A percentile compares a stretch with the other conserved stretches of the same genome.
Conservation (phyloP, 1,140 invertebrate genomes). For the Bombus ignitus region DNA sequence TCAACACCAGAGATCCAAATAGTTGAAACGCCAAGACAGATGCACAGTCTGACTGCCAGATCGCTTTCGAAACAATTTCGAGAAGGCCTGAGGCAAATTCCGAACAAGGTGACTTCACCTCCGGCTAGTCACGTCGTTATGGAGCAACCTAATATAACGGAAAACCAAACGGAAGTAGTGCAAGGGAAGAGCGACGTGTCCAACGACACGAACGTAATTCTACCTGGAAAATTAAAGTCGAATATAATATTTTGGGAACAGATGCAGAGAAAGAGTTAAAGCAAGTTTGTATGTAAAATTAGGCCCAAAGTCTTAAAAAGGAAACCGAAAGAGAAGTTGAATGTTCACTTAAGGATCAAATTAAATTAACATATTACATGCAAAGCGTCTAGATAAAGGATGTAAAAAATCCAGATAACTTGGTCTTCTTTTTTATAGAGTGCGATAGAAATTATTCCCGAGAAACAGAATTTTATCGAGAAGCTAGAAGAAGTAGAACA, state of each 20-base stretch:
- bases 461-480: background rate
- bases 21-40: slow-evolving; percentile 82
- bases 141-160: slow-evolving; percentile 52
- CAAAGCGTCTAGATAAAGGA: background rate
- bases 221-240: slow-evolving; percentile 74
- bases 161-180: slow-evolving; percentile 56
- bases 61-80: slow-evolving; percentile 90
- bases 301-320: background rate
- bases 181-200: slow-evolving; percentile 38
- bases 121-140: slow-evolving; percentile 64
- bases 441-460: background rate
- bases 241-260: slow-evolving; percentile 80
- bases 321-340: no score
- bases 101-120: slow-evolving; percentile 68
- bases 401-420: background rate
- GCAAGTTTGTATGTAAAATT: background rate
- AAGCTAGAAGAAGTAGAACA: background rate
- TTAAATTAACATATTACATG: background rate
- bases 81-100: slow-evolving; percentile 84
- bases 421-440: background rate
- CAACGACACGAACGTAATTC: slow-evolving; percentile 64
- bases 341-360: background rate
- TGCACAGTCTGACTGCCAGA: slow-evolving; percentile 92
- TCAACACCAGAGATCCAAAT: slow-evolving; percentile 77
- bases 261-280: slow-evolving; percentile 71